Conservation (phyloP, 2,797 vertebrate species). For the Arrhamphus sclerolepis region DNA sequence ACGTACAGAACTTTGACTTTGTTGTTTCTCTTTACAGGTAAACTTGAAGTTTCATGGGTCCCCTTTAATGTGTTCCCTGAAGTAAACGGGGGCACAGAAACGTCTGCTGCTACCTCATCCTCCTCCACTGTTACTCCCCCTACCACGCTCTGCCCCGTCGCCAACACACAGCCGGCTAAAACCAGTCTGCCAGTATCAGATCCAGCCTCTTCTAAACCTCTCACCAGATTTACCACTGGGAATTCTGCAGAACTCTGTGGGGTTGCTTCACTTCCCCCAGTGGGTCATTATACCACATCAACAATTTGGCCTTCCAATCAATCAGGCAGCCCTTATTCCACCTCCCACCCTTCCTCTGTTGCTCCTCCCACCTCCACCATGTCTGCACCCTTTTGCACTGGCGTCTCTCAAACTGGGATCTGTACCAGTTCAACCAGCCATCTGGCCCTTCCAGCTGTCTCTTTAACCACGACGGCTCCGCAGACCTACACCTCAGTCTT, state of each 20-base stretch:
- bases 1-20: neutral
- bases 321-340: neutral
- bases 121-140: neutral
- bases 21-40: constrained; percentile 36
- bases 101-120: neutral
- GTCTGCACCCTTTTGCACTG: too few relatives aligned
- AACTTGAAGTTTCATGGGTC: constrained; percentile 16
- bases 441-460: neutral
- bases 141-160: neutral
- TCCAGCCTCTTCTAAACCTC: neutral
- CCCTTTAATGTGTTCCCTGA: constrained; percentile 29
- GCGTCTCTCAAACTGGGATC: too few relatives aligned
- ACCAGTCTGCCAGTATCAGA: too few relatives aligned
- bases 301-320: too few relatives aligned
- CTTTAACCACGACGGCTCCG: neutral
- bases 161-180: too few relatives aligned
- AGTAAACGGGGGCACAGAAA: rapidly evolving
- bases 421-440: too few relatives aligned
- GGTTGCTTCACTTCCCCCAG: neutral
- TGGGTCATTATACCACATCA: neutral
- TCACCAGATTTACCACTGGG: neutral
- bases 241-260: too few relatives aligned
- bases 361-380: neutral
- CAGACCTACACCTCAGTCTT: neutral
- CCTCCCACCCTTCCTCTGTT: neutral